Base-by-base conservation (phyloP, 1,140 invertebrate species). In the Aphidius gifuensis region DNA sequence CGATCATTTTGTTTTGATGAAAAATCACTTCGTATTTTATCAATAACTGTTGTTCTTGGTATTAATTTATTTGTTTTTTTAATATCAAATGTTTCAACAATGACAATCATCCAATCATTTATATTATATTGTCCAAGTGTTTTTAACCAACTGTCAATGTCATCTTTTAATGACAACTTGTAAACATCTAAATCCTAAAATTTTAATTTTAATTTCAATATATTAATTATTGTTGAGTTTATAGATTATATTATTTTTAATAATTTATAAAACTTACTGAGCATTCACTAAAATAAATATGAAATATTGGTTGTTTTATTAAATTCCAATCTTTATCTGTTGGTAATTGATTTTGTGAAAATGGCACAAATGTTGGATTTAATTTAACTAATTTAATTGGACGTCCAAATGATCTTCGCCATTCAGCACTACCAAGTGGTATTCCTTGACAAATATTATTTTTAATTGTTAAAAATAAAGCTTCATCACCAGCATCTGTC, bases 261-360 rank as follows among this genome's bases (percentile, higher is more conserved):
- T 59, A 16, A 45, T 44, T 48, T 45, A 63, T 65, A 55, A 50
- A 11, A 61, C 86, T 85, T 84, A 94, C 92, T 68, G 87, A 85
- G 82, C 94, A 97, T 80, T 97, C 94, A 48, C 91, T 96, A 89
- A 94, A 96, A 81, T 91, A 98, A 58, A 94, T 94, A 79, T 98
- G 94, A 73, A 98, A 90, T 73, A 97, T 90, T 32, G 94, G 92
- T 66, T 92, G 88, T 65, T 92, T 89, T 51, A 94, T 83, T 38
- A 97, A 83, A 71, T 90, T 88, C 81, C 86, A 88, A 68, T 87
- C 84, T 67, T 87, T 86, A 66, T 92, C 90, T 54, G 84, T 79
- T 16, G 89, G 86, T 38, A 92, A 74, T 64, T 88, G 84, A 68
- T 87, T 85, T 62, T 85, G 84, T 65, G 85, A 86, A 79, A 93